These are phyloP conservation scores for Psephotus haematonotus DNA, from an alignment of 2,113 vertebrate species.

Conservation along the genomic window DNA sequence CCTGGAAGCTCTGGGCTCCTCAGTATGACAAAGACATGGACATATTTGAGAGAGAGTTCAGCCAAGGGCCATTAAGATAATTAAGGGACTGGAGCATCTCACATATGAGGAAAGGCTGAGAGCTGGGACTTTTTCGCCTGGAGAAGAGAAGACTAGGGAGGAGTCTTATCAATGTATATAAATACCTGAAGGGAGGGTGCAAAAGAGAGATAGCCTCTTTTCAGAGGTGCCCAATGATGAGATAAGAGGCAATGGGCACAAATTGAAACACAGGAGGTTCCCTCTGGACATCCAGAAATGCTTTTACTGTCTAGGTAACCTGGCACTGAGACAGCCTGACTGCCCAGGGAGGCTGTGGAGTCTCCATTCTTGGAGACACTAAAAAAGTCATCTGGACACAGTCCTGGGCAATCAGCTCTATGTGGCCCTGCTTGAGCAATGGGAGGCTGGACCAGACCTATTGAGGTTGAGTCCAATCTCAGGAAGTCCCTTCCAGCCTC, in stretches of 20 bases:
- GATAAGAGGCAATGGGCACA: background rate
- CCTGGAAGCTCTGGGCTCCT: background rate
- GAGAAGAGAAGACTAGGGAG: background rate
- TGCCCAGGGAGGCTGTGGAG: background rate
- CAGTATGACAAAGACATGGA: background rate
- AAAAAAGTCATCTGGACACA: background rate
- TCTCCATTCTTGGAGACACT: background rate
- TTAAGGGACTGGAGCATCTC: background rate
- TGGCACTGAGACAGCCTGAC: background rate
- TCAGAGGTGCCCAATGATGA: background rate
- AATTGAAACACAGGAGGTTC: background rate
- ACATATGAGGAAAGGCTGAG: background rate
- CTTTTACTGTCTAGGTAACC: background rate
- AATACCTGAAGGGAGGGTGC: background rate
- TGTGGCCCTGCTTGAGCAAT: background rate
- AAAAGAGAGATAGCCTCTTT: background rate
- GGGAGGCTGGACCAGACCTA: background rate
- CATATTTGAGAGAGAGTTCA: background rate
- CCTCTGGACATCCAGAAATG: background rate
- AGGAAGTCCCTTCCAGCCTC: background rate
- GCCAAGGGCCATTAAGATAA: background rate
- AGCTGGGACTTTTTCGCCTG: background rate
- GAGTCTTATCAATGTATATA: background rate
- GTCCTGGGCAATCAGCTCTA: background rate
- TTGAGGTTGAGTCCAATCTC: background rate